Conservation (phyloP, 2,888 invertebrate species). For the Suillia variegata region DNA sequence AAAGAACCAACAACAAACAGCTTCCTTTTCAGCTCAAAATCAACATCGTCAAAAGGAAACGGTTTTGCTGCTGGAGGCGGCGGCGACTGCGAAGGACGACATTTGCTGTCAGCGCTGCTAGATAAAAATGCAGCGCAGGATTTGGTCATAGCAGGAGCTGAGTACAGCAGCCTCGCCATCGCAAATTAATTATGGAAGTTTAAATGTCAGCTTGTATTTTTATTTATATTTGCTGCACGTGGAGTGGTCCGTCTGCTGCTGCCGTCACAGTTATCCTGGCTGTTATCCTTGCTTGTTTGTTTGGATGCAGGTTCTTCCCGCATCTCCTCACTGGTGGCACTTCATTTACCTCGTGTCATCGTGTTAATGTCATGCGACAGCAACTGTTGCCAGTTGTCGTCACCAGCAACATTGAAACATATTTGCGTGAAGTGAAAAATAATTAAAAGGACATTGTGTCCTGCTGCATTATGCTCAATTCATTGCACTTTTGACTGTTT, state of each 20-base stretch:
- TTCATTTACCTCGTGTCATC: too few species aligned
- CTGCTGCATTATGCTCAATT: conserved; percentile 8
- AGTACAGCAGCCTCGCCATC: not conserved
- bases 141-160: not conserved
- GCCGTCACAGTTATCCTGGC: conserved; percentile 16
- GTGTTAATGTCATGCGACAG: not conserved
- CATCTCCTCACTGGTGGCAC: too few species aligned
- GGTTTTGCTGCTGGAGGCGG: not conserved
- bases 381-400: not conserved
- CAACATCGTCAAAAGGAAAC: not conserved
- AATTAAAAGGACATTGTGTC: conserved; percentile 4
- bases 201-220: conserved; percentile 7
- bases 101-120: not conserved
- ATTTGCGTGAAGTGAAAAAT: not conserved
- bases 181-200: conserved; percentile 19
- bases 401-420: not conserved
- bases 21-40: not conserved
- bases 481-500: conserved; percentile 8
- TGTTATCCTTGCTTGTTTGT: not conserved
- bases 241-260: conserved; percentile 4
- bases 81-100: not conserved
- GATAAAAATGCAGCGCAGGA: not conserved
- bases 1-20: not conserved
- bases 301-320: not conserved
- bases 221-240: conserved; percentile 6